phyloP scores from a whole-genome alignment of 2,797 vertebrate species.

The Botia almorhae region DNA sequence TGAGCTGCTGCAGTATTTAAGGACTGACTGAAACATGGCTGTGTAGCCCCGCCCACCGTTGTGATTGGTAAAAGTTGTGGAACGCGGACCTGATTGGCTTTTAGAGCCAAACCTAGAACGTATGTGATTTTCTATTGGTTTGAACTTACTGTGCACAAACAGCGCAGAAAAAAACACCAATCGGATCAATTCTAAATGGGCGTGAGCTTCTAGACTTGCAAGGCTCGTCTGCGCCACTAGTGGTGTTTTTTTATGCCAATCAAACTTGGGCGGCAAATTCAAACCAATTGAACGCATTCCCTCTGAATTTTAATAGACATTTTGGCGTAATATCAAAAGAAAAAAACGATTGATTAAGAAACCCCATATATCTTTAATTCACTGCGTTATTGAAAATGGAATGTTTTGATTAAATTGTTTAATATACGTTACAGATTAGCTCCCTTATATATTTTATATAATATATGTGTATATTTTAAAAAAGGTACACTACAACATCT shows the following conservation, averaged over 20 bases:
- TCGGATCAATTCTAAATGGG: not conserved
- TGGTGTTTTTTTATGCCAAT: conserved; percentile 40
- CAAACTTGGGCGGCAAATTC: conserved; percentile 48
- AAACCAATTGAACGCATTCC: conserved; percentile 72
- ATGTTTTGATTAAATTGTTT: not conserved
- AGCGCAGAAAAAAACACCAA: conserved; percentile 62
- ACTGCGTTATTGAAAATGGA: not conserved
- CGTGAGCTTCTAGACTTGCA: conserved; percentile 50
- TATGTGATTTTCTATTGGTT: conserved; percentile 53
- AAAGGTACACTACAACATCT: no score
- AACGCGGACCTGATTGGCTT: conserved; percentile 58
- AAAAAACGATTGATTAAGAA: not conserved
- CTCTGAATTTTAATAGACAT: conserved; percentile 69
- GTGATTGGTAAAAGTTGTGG: conserved; percentile 47
- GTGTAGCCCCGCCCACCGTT: conserved; percentile 48
- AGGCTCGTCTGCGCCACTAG: not conserved
- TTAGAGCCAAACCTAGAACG: conserved; percentile 2
- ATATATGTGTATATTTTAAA: no score
- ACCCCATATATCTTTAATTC: no score
- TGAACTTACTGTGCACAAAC: conserved; percentile 39
- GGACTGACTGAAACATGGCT: conserved; percentile 15
- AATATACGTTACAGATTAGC: no score
- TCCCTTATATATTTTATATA: no score
- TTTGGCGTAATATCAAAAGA: conserved; percentile 21
- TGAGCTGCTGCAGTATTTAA: conserved; percentile 52